Base-by-base conservation (phyloP, 2,113 vertebrate species). In the Prionailurus viverrinus region DNA sequence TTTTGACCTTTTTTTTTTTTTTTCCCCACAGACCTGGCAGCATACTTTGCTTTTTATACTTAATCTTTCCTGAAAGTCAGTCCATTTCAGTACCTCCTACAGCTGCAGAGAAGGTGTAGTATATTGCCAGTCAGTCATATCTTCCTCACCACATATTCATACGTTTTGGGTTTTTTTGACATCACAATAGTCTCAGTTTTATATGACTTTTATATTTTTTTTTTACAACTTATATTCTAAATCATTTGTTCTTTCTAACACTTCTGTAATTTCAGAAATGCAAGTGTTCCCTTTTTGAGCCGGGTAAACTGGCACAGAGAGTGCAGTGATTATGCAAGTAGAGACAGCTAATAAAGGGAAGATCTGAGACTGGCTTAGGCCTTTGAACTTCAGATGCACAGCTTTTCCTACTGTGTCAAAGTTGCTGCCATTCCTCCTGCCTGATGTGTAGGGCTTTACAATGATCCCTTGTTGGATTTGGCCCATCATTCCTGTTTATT, bases 111-210 rank as follows among this genome's bases (percentile, higher is more conserved):
- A 78, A 74, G 3, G 9, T 74, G 3, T 12, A 45, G 31, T 84
- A 8, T 66, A 4, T 95, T 61, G 16, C 33, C 25, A 8, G 19
- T 58, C 55, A 66, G 36, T 85, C 48, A 21, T 9, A 13, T 69
- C 39, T 25, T 53, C 61, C n/a, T 48, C 18, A 53, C 13, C 84
- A 80, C 41, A 33, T 41, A 13, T 36, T 94, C 65, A 13, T 9
- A 65, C 27, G 48, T 36, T 61, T n/a, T 90, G 25, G 6, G 4
- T 63, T 80, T 86, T 92, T 86, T 85, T 41, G 85, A 61, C 16
- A 66, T 81, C 31, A 84, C 87, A n/a, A 39, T 79, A 84, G n/a
- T 89, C 18, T 97, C 48, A 41, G 33, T 82, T 97, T 96, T 83
- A 76, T 55, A 73, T 55, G 61, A 58, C 55, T 58, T 58, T 58